phyloP scores from a whole-genome alignment of 2,113 vertebrate species.

The Psilopsiagon aymara region DNA sequence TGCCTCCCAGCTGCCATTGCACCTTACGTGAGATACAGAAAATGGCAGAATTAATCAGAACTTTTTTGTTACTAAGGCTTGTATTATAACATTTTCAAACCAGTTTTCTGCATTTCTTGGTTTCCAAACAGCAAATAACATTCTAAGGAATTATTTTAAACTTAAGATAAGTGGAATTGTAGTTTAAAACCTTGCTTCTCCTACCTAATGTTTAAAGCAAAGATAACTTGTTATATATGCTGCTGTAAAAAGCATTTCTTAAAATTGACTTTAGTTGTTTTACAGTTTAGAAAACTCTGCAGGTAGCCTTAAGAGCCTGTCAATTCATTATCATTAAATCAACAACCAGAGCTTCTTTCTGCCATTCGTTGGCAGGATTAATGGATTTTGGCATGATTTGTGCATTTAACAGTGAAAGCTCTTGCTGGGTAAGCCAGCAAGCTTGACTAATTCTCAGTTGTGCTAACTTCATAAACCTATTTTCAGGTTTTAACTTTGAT shows the following conservation, averaged over 20 bases:
- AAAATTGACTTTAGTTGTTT: slow-evolving; percentile 75
- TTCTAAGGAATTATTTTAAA: background rate
- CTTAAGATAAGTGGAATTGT: background rate
- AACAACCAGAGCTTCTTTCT: slow-evolving; percentile 79
- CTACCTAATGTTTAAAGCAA: background rate
- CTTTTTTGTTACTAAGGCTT: background rate
- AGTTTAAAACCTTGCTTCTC: background rate
- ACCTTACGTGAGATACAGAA: background rate
- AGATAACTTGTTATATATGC: slow-evolving; percentile 3
- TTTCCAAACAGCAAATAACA: background rate
- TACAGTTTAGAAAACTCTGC: slow-evolving; percentile 72
- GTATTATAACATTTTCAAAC: background rate
- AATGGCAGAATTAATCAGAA: background rate
- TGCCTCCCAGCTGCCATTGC: background rate
- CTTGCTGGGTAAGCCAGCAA: slow-evolving; percentile 80
- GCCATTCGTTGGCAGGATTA: slow-evolving; percentile 78
- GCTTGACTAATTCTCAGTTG: slow-evolving; percentile 85
- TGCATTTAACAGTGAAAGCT: slow-evolving; percentile 76
- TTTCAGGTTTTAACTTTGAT: slow-evolving; percentile 77
- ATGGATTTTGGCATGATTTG: slow-evolving; percentile 80
- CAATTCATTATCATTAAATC: slow-evolving; percentile 83
- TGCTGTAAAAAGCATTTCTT: slow-evolving; percentile 47
- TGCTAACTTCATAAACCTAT: slow-evolving; percentile 82
- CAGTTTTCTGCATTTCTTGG: background rate
- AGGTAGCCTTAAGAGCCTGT: slow-evolving; percentile 74